phyloP scores from a whole-genome alignment of 2,797 vertebrate genomes.

The Acrossocheilus wenchowensis region DNA sequence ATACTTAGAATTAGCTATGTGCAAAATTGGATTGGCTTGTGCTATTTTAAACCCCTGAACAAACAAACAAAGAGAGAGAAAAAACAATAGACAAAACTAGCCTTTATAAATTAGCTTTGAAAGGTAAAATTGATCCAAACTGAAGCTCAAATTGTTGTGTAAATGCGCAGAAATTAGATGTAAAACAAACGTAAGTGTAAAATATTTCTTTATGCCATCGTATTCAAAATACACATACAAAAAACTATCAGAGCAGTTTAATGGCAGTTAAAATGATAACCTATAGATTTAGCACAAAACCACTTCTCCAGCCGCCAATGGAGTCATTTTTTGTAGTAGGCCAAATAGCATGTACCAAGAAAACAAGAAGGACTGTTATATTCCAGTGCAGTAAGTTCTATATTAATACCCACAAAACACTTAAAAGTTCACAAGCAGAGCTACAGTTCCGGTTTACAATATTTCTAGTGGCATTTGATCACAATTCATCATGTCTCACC shows the following conservation, averaged over 20 bases:
- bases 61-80: not conserved
- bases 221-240: not conserved
- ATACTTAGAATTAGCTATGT: not conserved
- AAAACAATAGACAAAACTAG: not conserved
- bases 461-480: slow-evolving; percentile 21
- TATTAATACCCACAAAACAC: not conserved
- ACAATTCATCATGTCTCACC: slow-evolving; percentile 34
- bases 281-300: not conserved
- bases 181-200: not conserved
- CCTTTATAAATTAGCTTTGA: not conserved
- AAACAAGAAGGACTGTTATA: not conserved
- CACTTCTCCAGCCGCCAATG: not conserved
- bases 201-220: not conserved
- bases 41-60: not conserved
- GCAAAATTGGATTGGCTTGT: not conserved
- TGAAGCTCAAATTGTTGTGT: not conserved
- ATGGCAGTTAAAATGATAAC: not conserved
- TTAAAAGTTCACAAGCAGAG: not conserved
- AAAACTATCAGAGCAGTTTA: not conserved
- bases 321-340: not conserved
- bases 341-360: not conserved
- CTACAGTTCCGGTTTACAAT: not conserved
- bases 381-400: not conserved
- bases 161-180: not conserved
- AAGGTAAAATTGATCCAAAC: not conserved